These are phyloP conservation scores for Anguilla anguilla DNA, from an alignment of 2,797 vertebrate species.

Conservation along the genomic window DNA sequence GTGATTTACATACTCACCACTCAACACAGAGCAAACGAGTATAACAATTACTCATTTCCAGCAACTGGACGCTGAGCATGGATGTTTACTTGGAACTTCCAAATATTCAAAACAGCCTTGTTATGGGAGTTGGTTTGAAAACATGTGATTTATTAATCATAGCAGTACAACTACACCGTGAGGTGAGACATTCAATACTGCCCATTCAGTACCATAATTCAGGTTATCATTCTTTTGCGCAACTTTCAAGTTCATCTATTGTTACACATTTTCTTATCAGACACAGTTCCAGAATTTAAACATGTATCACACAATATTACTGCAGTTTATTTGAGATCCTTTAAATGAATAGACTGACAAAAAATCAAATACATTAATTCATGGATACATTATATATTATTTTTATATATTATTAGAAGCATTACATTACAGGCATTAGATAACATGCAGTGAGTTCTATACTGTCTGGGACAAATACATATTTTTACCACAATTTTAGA, in stretches of 20 bases:
- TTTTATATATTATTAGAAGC: too few relatives aligned
- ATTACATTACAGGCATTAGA: too few relatives aligned
- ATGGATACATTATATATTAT: background rate
- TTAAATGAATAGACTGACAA: too few relatives aligned
- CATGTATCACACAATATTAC: background rate
- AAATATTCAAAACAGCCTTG: conserved; percentile 18
- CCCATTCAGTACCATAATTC: background rate
- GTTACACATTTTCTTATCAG: background rate
- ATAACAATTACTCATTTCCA: background rate
- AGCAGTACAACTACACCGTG: conserved; percentile 3
- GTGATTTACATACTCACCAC: background rate
- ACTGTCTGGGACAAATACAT: too few relatives aligned
- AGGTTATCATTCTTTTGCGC: background rate
- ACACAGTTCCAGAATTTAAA: background rate
- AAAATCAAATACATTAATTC: background rate
- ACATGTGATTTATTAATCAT: background rate
- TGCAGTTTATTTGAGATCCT: background rate
- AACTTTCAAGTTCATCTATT: background rate
- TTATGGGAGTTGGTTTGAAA: conserved; percentile 13
- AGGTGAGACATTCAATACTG: background rate
- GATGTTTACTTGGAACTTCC: conserved; percentile 7
- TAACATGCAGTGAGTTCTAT: too few relatives aligned
- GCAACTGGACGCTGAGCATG: background rate
- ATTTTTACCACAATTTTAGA: too few relatives aligned
- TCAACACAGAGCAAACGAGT: background rate